Base-by-base conservation (phyloP, 1,140 invertebrate genomes). In the Pissodes strobi region DNA sequence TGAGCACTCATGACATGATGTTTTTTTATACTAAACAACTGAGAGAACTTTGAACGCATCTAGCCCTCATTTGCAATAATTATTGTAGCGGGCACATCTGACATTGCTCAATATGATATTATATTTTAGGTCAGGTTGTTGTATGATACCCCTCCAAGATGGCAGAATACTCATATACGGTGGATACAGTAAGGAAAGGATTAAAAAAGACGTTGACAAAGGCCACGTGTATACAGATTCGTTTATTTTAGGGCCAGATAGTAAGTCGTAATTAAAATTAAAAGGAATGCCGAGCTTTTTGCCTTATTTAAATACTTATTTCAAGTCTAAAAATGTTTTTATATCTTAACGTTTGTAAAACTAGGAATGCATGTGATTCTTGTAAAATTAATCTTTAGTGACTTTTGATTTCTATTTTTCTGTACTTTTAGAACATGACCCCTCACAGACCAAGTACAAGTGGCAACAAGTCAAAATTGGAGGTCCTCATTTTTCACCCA, bases 161-260 rank as follows among this genome's bases (percentile, higher is more conserved):
- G 84, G 84, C 0, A 82, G 82, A 67, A 79, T 97, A 23, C 71
- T 94, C 13, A 79, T 97, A 30, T 94, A 90, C 84, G 94, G 94
- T 8, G 94, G 94, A 0, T 97, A 95, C 77, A 91, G 87, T 59
- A 91, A 91, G 79, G 82, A 92, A 72, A 83, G 84, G 77, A 72
- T 92, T 60, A 88, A 94, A 77, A 87, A 92, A 79, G 85, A 93
- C 75, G 82, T 89, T 1, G 93, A 97, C 72, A 87, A 88, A 41
- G 93, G 94, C 19, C 81, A 84, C 19, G 86, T 90, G 4, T 90
- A 94, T 76, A 86, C 84, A 2, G 95, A 97, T 76, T 88, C 94
- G 84, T 96, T 89, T 78, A 75, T 87, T 10, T 79, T 97, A 0
- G 78, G 77, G 17, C 84, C 84, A 59, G 86, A 90, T 57, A 90